A percentile compares a stretch with the other conserved stretches of the same genome.
Evolutionary conservation across 1,140 invertebrate genomes (phyloP).

Genomic region (Drosophila oshimai): DNA sequence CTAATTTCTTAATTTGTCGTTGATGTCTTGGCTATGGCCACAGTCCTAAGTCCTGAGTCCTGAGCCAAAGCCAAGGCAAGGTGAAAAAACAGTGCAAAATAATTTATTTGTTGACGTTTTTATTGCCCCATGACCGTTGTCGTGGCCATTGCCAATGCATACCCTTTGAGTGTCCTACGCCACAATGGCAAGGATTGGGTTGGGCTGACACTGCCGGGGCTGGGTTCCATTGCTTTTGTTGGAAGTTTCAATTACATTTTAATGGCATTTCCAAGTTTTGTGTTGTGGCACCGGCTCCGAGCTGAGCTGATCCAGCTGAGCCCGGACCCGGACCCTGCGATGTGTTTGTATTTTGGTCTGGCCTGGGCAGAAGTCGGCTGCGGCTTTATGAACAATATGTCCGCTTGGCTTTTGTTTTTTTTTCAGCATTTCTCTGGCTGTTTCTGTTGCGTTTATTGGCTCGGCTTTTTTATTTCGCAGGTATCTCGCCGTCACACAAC

Average conservation of each 20-base stretch:
- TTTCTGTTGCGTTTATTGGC: conserved; percentile 43
- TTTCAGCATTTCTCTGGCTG: conserved; percentile 5
- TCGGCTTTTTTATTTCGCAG: conserved; percentile 75
- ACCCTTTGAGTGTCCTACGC: conserved; percentile 47
- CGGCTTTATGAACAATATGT: conserved; percentile 75
- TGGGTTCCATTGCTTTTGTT: conserved; percentile 47
- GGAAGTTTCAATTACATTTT: conserved; percentile 82
- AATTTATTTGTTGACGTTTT: conserved; percentile 68
- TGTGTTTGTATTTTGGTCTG: conserved; percentile 42
- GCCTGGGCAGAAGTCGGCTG: conserved; percentile 17
- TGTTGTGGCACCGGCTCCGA: conserved; percentile 44
- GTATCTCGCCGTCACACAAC: conserved; percentile 93
- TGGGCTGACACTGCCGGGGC: conserved; percentile 19
- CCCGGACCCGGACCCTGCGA: neutral
- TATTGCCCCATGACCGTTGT: conserved; percentile 56
- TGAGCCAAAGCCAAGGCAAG: conserved; percentile 43
- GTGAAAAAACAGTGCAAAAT: conserved; percentile 65
- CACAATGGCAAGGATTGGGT: conserved; percentile 28
- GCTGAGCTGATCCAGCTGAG: conserved; percentile 27
- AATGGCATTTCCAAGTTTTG: conserved; percentile 77
- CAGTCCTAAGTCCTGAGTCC: neutral
- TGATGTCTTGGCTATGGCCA: conserved; percentile 43
- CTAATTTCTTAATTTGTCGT: conserved; percentile 51
- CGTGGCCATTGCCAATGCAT: conserved; percentile 17
- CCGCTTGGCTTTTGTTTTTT: conserved; percentile 68